Evolutionary conservation across 2,113 vertebrate genomes (phyloP), one percentile per base, ranked within the genome.

Genomic region (Gyps fulvus): DNA sequence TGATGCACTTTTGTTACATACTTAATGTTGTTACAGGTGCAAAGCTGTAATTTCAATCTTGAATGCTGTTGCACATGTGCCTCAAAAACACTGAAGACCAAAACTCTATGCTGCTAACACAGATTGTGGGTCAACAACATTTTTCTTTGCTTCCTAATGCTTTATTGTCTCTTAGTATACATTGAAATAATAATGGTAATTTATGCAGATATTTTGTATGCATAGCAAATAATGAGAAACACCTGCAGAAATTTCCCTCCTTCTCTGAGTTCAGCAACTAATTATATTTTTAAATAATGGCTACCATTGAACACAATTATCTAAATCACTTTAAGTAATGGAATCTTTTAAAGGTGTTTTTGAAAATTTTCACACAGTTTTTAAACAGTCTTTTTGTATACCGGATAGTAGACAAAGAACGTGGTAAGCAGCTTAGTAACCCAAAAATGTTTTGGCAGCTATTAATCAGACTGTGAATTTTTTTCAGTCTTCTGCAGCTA

Each of bases 211-310:
- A 98, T 98, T 98, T 98, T 98, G 97, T 98, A 98, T 98, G 98
- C 98, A 98, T 98, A 98, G 98, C 97, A 99, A 98, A 98, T 98
- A 98, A 98, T 98, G 98, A 98, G 98, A 98, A 98, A 99, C 99
- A 99, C 99, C 99, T 99, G 99, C 99, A 98, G 98, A 98, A 98
- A 98, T 98, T 98, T 98, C 98, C 98, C 99, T 98, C 99, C 98
- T 98, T 99, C 98, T 98, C 98, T 94, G 98, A 99, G 98, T 99
- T 99, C 98, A 99, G 98, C 98, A 98, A 99, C 98, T 99, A 99
- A 99, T 99, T 99, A 98, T 99, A 99, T 99, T 99, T 98, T 99
- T 99, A 99, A 99, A 99, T 99, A 99, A 99, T 99, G 98, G 99
- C 98, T 99, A 98, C 98, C 98, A 98, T 98, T 98, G 99, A 98